A percentile compares a stretch with the other conserved stretches of the same genome.
These are phyloP conservation scores for Coleophora flavipennella DNA, from an alignment of 2,888 invertebrate species.

Conservation along the genomic window DNA sequence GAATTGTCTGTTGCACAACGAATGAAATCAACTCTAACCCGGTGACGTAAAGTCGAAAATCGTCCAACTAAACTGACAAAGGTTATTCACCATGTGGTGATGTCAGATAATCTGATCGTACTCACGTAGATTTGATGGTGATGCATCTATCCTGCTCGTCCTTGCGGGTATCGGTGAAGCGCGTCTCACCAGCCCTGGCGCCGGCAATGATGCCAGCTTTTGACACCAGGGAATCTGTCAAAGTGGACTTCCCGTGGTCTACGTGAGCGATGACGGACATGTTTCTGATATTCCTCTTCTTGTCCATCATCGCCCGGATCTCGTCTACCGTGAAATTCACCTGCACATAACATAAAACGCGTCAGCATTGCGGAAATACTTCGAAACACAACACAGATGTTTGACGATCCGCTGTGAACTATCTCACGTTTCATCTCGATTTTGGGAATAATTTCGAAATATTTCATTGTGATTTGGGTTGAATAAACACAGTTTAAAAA, in stretches of 20 bases:
- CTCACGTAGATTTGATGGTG: conserved; percentile 99
- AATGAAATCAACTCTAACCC: no score
- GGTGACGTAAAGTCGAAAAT: no score
- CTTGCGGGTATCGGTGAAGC: conserved; percentile 99
- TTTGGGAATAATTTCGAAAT: background rate
- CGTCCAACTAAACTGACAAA: conserved; percentile 1
- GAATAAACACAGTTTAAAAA: background rate
- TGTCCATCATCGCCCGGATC: conserved; percentile 99
- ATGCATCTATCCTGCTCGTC: conserved; percentile 99
- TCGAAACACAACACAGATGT: conserved; percentile 41
- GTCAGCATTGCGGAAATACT: conserved; percentile 29
- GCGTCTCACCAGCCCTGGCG: conserved; percentile 98
- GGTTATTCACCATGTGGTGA: conserved; percentile 36
- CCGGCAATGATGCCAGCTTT: conserved; percentile 99
- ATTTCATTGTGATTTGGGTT: background rate
- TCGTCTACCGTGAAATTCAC: conserved; percentile 99
- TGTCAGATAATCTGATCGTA: conserved; percentile 21
- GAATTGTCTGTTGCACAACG: no score
- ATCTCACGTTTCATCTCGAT: conserved; percentile 44
- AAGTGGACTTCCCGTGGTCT: conserved; percentile 99
- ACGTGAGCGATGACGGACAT: conserved; percentile 99
- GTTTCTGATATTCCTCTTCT: conserved; percentile 99
- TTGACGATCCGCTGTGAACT: conserved; percentile 28
- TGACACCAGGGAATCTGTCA: conserved; percentile 99
- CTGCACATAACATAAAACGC: conserved; percentile 73